Evolutionary conservation across 1,140 invertebrate species (phyloP), one percentile per base, ranked within the genome.

Genomic region (Drosophila sulfurigaster): DNA sequence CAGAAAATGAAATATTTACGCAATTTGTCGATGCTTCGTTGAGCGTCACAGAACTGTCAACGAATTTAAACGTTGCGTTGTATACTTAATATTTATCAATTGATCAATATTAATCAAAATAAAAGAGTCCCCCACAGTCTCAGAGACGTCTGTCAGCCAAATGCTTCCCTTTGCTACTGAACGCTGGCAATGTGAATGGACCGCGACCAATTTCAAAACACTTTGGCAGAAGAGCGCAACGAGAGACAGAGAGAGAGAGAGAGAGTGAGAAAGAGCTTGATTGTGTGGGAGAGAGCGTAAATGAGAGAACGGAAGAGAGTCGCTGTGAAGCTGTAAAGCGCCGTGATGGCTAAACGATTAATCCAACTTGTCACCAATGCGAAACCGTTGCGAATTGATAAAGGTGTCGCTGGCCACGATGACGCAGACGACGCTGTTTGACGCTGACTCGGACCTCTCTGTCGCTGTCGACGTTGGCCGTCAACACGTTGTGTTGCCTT

Each of bases 161-260:
- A 86, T 60, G 81, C 72, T 82, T 82, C 76, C 52, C 68, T 82
- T 70, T 74, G 68, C 72, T 70, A 86, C 82, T 86, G 67, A 86
- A 76, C 71, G 68, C 69, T 71, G 75, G 62, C 70, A 49, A 38
- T 65, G 48, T 66, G 70, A 77, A 74, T 77, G 69, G 68, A 77
- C 62, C 75, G 69, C 49, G 70, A 73, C 62, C 70, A 72, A 72
- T 75, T 25, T 75, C 70, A 63, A 75, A 81, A 81, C 62, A 65
- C 60, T 79, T 74, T 63, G 15, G 64, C 58, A 56, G 38, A 15
- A 45, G 49, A 65, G 49, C 28, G 13, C 3, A 35, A 15, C 15
- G n/a, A 48, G 25, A 35, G 16, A n/a, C 8, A 41, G 3, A 20
- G 1, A 66, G 13, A 32, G 49, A 54, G 38, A 15, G 13, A 46